These are phyloP conservation scores for Drosophila teissieri DNA, from an alignment of 1,140 invertebrate genomes.

Conservation along the genomic window DNA sequence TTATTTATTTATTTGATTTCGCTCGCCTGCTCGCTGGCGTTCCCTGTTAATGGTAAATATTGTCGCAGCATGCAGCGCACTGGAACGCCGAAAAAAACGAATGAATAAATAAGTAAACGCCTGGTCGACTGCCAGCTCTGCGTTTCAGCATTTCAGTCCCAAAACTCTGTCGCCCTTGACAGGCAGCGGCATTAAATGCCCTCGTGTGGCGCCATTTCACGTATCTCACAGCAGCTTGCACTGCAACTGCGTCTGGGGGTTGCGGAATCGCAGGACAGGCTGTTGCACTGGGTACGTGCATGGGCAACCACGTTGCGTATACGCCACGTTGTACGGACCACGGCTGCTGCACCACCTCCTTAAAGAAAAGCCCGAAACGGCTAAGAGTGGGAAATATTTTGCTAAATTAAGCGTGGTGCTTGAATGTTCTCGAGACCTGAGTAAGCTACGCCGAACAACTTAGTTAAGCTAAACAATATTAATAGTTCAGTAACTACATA, in stretches of 20 bases:
- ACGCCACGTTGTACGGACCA: conserved; percentile 8
- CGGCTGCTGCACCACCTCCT: not conserved
- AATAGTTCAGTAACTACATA: too few relatives aligned
- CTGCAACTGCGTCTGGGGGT: conserved; percentile 19
- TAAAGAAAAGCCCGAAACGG: not conserved
- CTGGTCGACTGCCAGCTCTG: conserved; percentile 26
- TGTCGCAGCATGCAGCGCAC: conserved; percentile 70
- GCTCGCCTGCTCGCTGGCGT: conserved; percentile 46
- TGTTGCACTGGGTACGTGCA: conserved; percentile 10
- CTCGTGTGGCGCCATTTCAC: conserved; percentile 31
- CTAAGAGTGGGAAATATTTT: too few relatives aligned
- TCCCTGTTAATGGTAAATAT: conserved; percentile 70
- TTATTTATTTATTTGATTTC: conserved; percentile 82
- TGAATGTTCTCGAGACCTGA: too few relatives aligned
- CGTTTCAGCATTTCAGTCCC: conserved; percentile 7
- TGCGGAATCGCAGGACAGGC: conserved; percentile 9
- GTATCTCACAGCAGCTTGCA: conserved; percentile 29
- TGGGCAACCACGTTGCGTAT: conserved; percentile 21
- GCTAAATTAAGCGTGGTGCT: too few relatives aligned
- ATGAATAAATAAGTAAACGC: conserved; percentile 58
- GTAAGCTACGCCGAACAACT: too few relatives aligned
- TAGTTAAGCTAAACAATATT: too few relatives aligned
- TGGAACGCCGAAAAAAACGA: conserved; percentile 46
- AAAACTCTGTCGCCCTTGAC: conserved; percentile 39
- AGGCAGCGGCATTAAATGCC: conserved; percentile 44